Evolutionary conservation across 1,140 invertebrate species (phyloP), one percentile per base, ranked within the genome.

Genomic region (Halictus rubicundus): DNA sequence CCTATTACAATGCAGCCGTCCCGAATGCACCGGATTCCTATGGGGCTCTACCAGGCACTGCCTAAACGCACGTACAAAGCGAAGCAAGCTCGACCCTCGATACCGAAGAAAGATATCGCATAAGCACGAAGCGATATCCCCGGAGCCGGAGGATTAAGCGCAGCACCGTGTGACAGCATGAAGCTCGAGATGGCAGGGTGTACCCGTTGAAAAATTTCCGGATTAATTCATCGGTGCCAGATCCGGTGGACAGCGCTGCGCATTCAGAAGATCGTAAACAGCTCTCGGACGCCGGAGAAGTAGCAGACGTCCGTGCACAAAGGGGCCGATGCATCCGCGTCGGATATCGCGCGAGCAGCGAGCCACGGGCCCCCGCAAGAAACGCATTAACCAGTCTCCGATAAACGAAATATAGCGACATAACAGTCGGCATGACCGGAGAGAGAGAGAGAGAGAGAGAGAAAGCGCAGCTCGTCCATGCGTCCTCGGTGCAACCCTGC

Each of bases 311-410:
- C 14, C 49, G 4, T 12, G 66, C 66, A 70, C 59, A 78, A 78
- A 78, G 68, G 32, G 59, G 8, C 16, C 68, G 57, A 71, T 78
- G 76, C 46, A 72, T 54, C 32, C 59, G 66, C 21, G 25, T 42
- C 57, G 54, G 46, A 80, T 66, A 57, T 42, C n/a, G 65, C 49
- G 68, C 69, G 65, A 70, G 69, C 19, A 60, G 25, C n/a, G 21
- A 21, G 21, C n/a, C 37, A 14, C 23, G 63, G 32, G 63, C 23
- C 2, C 2, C 21, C 7, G 61, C 54, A 83, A 84, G 77, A 84
- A 84, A 83, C 66, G 77, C 81, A 83, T 84, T 84, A 84, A 61
- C 42, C n/a, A 27, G 60, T 46, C 39, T 7, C 19, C 75, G 71
- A 84, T 84, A 74, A 84, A 68, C 27, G 82, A 60, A 69, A 69